phyloP scores from a whole-genome alignment of 1,140 invertebrate species.

The Tetramorium alpestre region DNA sequence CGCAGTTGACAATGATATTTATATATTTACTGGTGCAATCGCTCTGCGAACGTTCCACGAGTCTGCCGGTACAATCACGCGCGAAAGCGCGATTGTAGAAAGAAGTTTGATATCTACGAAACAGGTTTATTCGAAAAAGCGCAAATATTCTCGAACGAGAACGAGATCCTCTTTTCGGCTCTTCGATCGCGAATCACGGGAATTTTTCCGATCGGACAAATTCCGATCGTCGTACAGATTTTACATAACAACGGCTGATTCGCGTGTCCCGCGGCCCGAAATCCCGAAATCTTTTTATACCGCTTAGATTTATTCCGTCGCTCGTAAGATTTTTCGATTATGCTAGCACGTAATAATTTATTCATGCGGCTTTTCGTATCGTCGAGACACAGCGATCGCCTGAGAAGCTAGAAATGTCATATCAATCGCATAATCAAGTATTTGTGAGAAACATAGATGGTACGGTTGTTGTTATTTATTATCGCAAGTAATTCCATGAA shows the following conservation, averaged over 20 bases:
- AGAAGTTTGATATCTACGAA: constrained; percentile 34
- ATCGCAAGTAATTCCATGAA: constrained; percentile 50
- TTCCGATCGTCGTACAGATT: constrained; percentile 28
- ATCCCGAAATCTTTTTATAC: constrained; percentile 54
- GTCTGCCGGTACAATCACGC: constrained; percentile 54
- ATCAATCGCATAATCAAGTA: constrained; percentile 83
- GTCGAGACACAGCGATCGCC: constrained; percentile 70
- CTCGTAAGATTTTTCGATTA: constrained; percentile 80
- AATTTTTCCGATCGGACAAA: constrained; percentile 24
- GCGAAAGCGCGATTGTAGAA: constrained; percentile 47
- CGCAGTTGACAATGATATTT: neutral
- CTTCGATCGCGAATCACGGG: neutral
- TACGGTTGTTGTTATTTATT: constrained; percentile 63
- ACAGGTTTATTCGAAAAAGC: constrained; percentile 1
- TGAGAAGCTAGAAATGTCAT: constrained; percentile 79
- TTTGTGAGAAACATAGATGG: constrained; percentile 62
- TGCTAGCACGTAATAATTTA: constrained; percentile 83
- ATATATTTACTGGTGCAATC: constrained; percentile 21
- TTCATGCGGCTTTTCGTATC: constrained; percentile 77
- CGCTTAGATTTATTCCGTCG: constrained; percentile 78
- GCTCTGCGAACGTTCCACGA: constrained; percentile 44
- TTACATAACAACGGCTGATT: constrained; percentile 28
- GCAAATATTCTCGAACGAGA: constrained; percentile 5
- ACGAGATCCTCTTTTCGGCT: constrained; percentile 10
- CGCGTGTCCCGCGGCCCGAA: constrained; percentile 6